These are phyloP conservation scores for Microtus richardsoni DNA, from an alignment of 2,113 vertebrate genomes.

Conservation along the genomic window DNA sequence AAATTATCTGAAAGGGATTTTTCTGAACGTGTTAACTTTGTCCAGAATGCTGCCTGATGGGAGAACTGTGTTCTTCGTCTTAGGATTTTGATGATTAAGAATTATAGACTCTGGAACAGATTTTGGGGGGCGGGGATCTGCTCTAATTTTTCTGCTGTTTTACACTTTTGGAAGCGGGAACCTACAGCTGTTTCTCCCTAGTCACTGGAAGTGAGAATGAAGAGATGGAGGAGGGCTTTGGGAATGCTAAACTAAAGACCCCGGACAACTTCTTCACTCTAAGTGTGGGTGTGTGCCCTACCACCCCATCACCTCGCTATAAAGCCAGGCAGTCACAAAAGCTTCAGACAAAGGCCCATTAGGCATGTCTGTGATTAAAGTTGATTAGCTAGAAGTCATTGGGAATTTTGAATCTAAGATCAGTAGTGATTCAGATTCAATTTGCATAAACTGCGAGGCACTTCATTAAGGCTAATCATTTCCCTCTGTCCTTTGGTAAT, in stretches of 20 bases:
- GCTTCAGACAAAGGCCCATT: slow-evolving; percentile 61
- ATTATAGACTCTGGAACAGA: neutral
- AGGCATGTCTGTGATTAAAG: slow-evolving; percentile 70
- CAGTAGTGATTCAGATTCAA: slow-evolving; percentile 72
- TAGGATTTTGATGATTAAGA: neutral
- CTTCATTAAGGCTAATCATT: slow-evolving; percentile 80
- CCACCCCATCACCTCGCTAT: slow-evolving; percentile 1
- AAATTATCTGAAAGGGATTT: neutral
- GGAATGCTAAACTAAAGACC: neutral
- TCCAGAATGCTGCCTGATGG: neutral
- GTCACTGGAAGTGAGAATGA: neutral
- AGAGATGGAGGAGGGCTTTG: neutral
- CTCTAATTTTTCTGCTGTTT: neutral
- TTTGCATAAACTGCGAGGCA: slow-evolving; percentile 74
- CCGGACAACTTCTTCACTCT: neutral
- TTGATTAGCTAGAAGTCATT: slow-evolving; percentile 71
- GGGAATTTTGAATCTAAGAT: slow-evolving; percentile 72
- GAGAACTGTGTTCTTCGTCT: neutral
- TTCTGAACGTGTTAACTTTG: neutral
- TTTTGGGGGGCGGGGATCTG: neutral
- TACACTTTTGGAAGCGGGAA: neutral
- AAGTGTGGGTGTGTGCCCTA: neutral
- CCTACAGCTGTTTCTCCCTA: neutral
- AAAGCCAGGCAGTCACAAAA: slow-evolving; percentile 47
- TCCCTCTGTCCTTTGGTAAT: slow-evolving; percentile 64